Evolutionary conservation across 2,888 invertebrate genomes (phyloP).

Genomic region (Nemotelus nigrinus): DNA sequence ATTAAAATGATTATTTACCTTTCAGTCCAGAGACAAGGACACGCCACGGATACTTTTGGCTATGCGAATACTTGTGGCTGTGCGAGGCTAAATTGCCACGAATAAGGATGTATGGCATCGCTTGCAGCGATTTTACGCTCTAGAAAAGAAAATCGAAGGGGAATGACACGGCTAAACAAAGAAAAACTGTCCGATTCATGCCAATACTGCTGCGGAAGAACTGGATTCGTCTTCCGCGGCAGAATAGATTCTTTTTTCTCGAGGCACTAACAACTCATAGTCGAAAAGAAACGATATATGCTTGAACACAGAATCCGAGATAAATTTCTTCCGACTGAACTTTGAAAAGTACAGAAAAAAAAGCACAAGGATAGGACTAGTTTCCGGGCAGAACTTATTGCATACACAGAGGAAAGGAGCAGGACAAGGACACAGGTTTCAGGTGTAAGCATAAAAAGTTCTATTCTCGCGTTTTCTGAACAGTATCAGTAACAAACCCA

Average conservation of each 20-base stretch:
- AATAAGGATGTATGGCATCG: conserved; percentile 90
- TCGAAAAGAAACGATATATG: too few relatives aligned
- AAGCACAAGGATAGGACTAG: too few relatives aligned
- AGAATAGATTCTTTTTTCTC: too few relatives aligned
- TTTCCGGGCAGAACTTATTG: too few relatives aligned
- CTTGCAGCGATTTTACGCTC: conserved; percentile 45
- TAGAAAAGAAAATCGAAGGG: conserved; percentile 38
- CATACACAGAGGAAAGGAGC: background rate
- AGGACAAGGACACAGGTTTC: background rate
- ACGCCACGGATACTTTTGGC: conserved; percentile 87
- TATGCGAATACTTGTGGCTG: conserved; percentile 81
- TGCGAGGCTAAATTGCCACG: conserved; percentile 89
- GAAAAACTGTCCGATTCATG: too few relatives aligned
- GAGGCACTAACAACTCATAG: too few relatives aligned
- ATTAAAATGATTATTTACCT: conserved; percentile 67
- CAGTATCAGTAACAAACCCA: too few relatives aligned
- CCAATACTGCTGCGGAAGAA: too few relatives aligned
- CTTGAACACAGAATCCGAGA: too few relatives aligned
- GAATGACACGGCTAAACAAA: background rate
- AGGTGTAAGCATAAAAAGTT: background rate
- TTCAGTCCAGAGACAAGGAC: conserved; percentile 87
- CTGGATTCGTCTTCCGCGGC: too few relatives aligned
- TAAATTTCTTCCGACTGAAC: too few relatives aligned
- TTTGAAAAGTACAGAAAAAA: too few relatives aligned
- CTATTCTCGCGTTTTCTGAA: background rate